These are phyloP conservation scores for Synanthedon tipuliformis DNA, from an alignment of 2,888 invertebrate genomes.

Conservation along the genomic window DNA sequence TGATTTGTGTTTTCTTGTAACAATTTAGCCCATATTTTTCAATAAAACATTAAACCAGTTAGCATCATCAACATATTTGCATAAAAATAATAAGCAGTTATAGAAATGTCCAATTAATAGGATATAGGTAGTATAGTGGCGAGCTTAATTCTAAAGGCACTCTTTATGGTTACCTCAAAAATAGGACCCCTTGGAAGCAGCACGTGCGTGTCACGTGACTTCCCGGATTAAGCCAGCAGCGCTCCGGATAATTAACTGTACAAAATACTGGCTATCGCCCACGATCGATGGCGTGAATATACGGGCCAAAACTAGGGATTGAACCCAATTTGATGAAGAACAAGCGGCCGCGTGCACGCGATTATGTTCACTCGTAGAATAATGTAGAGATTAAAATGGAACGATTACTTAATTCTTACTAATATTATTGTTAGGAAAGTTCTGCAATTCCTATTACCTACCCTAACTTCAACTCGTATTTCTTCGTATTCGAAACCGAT, in stretches of 20 bases:
- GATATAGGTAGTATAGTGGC: too few species aligned
- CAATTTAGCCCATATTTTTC: too few species aligned
- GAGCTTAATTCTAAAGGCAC: background rate
- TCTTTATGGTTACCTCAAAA: conserved; percentile 16
- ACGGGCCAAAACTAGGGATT: conserved; percentile 13
- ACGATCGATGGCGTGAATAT: conserved; percentile 37
- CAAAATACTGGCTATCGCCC: conserved; percentile 51
- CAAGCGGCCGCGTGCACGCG: conserved; percentile 11
- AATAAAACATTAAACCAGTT: too few species aligned
- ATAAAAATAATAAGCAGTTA: too few species aligned
- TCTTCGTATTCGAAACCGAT: too few species aligned
- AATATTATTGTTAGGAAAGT: too few species aligned
- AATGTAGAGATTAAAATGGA: background rate
- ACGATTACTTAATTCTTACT: background rate
- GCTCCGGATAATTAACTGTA: conserved; percentile 64
- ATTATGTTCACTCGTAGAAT: conserved; percentile 8
- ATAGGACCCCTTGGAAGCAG: conserved; percentile 29
- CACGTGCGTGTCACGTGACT: conserved; percentile 67
- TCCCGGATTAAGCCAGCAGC: conserved; percentile 53
- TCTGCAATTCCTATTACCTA: too few species aligned
- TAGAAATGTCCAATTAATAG: too few species aligned
- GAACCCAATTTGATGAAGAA: conserved; percentile 23
- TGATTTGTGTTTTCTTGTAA: too few species aligned
- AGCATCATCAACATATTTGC: too few species aligned
- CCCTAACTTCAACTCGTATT: too few species aligned